Evolutionary conservation across 2,113 vertebrate species (phyloP).

Genomic region (Pollachius pollachius): DNA sequence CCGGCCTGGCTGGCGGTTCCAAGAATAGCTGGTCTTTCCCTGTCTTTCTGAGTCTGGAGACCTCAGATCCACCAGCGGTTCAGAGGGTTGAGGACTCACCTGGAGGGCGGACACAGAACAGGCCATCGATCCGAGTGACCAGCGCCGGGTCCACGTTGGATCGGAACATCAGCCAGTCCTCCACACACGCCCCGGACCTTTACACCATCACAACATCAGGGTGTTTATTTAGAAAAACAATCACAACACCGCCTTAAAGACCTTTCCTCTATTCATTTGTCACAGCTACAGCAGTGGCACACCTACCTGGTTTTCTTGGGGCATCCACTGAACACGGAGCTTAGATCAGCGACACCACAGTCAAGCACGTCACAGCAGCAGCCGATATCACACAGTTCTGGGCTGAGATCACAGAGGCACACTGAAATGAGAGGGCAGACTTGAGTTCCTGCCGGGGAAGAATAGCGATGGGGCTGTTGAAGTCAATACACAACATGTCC

Average conservation of each 20-base stretch:
- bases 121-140: constrained; percentile 60
- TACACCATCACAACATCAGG: not conserved
- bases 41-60: too few relatives aligned
- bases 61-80: not conserved
- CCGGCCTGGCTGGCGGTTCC: not conserved
- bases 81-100: constrained; percentile 39
- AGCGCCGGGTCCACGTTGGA: constrained; percentile 66
- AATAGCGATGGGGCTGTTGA: not conserved
- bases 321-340: constrained; percentile 64
- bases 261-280: too few relatives aligned
- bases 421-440: constrained; percentile 40
- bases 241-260: not conserved
- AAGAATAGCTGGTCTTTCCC: too few relatives aligned
- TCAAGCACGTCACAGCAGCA: constrained; percentile 74
- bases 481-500: too few relatives aligned
- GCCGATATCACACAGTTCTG: constrained; percentile 71
- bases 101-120: constrained; percentile 61
- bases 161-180: constrained; percentile 73
- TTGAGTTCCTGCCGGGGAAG: not conserved
- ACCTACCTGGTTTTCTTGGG: constrained; percentile 49
- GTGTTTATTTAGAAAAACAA: not conserved
- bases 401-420: constrained; percentile 71
- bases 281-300: not conserved
- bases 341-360: constrained; percentile 60
- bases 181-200: constrained; percentile 69